A percentile compares a stretch with the other conserved stretches of the same genome.
Conservation (phyloP, 1,140 invertebrate genomes). For the Drosophila littoralis region DNA sequence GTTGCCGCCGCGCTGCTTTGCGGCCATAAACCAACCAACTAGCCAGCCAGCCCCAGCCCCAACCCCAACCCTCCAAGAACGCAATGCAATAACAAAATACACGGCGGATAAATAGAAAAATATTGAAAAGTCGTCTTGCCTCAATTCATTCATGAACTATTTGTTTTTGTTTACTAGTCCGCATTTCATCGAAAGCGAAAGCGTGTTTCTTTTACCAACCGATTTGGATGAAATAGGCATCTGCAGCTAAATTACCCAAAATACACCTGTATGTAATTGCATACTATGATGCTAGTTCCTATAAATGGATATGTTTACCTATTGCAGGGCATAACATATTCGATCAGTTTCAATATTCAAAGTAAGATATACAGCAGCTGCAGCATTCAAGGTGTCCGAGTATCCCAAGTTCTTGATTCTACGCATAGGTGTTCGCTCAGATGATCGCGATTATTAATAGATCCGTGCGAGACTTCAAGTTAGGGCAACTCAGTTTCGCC, state of each 20-base stretch:
- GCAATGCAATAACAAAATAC: slow-evolving; percentile 6
- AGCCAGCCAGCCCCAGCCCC: slow-evolving; percentile 21
- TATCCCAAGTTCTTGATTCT: slow-evolving; percentile 45
- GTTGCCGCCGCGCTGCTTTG: slow-evolving; percentile 62
- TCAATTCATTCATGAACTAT: slow-evolving; percentile 63
- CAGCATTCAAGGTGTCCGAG: slow-evolving; percentile 49
- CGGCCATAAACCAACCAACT: slow-evolving; percentile 57
- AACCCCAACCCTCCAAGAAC: slow-evolving; percentile 33
- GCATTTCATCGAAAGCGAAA: not conserved
- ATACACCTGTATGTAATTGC: not conserved
- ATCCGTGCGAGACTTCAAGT: slow-evolving; percentile 53
- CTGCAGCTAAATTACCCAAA: no score
- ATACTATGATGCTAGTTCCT: not conserved
- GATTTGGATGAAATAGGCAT: slow-evolving; percentile 23
- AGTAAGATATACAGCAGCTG: slow-evolving; percentile 27
- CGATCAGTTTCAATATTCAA: not conserved
- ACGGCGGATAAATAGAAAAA: slow-evolving; percentile 32
- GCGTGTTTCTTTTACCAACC: slow-evolving; percentile 19
- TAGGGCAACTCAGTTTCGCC: slow-evolving; percentile 65
- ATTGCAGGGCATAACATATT: slow-evolving; percentile 11
- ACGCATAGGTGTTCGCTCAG: slow-evolving; percentile 53
- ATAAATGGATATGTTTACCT: slow-evolving; percentile 7
- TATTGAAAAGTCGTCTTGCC: slow-evolving; percentile 19
- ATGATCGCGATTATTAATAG: slow-evolving; percentile 68
- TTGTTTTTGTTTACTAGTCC: slow-evolving; percentile 2